Conservation (phyloP, 2,113 vertebrate species). For the Procavia capensis region DNA sequence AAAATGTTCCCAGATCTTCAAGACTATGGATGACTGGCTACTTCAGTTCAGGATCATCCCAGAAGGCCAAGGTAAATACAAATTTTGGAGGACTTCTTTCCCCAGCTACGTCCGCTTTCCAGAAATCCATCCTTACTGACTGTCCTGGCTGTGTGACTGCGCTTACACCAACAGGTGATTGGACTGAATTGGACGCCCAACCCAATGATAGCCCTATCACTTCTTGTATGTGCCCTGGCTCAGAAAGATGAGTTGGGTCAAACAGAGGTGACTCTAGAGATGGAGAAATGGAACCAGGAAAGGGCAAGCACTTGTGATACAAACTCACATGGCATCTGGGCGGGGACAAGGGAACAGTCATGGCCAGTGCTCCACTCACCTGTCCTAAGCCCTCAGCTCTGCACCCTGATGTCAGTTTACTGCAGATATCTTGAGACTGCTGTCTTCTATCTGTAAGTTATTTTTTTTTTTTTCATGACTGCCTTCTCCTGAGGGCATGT, state of each 20-base stretch:
- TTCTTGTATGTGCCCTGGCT: not conserved
- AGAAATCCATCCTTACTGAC: not conserved
- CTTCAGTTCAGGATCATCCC: not conserved
- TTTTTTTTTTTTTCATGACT: not conserved
- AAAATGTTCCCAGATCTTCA: not conserved
- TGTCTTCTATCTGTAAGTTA: not conserved
- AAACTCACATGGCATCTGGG: not conserved
- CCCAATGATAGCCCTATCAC: not conserved
- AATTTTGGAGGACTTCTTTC: not conserved
- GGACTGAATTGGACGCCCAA: not conserved
- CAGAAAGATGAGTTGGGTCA: not conserved
- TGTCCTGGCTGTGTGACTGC: not conserved
- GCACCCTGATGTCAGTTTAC: not conserved
- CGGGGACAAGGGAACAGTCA: not conserved
- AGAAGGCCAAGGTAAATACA: not conserved
- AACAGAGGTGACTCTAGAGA: not conserved
- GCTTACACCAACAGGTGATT: not conserved
- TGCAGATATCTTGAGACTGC: constrained; percentile 6
- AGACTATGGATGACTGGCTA: not conserved
- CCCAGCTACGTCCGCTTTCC: not conserved
- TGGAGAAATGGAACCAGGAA: not conserved
- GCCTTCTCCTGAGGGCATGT: not conserved
- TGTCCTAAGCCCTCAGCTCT: not conserved
- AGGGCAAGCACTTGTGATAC: not conserved
- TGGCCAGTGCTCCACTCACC: rapidly evolving